These are phyloP conservation scores for Cryptoprocta ferox DNA, from an alignment of 2,797 vertebrate species.

Conservation along the genomic window DNA sequence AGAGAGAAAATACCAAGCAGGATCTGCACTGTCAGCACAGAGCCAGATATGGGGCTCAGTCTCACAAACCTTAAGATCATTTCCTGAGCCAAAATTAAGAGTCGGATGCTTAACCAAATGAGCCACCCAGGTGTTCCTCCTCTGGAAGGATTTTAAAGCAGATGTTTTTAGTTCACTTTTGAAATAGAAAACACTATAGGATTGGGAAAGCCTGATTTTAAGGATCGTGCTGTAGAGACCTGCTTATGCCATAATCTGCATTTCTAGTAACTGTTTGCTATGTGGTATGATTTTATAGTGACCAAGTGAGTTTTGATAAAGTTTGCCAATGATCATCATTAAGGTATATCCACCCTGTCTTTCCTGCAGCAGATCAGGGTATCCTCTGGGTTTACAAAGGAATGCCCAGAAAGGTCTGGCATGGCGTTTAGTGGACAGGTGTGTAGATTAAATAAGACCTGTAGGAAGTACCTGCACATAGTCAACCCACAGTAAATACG, in stretches of 20 bases:
- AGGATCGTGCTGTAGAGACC: neutral
- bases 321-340: neutral
- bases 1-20: no score
- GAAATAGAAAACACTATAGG: neutral
- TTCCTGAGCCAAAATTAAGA: no score
- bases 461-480: neutral
- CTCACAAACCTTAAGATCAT: no score
- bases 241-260: neutral
- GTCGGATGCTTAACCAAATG: no score
- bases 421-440: neutral
- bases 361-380: neutral
- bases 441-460: neutral
- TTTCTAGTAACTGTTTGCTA: neutral
- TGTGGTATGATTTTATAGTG: neutral
- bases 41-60: no score
- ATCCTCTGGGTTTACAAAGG: neutral
- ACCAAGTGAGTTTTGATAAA: neutral
- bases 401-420: neutral
- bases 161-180: neutral
- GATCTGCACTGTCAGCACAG: no score
- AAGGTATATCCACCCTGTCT: neutral
- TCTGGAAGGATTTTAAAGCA: neutral
- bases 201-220: neutral
- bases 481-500: neutral
- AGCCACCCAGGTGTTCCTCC: neutral